phyloP scores from a whole-genome alignment of 2,888 invertebrate genomes.

The Sepioteuthis lessoniana region DNA sequence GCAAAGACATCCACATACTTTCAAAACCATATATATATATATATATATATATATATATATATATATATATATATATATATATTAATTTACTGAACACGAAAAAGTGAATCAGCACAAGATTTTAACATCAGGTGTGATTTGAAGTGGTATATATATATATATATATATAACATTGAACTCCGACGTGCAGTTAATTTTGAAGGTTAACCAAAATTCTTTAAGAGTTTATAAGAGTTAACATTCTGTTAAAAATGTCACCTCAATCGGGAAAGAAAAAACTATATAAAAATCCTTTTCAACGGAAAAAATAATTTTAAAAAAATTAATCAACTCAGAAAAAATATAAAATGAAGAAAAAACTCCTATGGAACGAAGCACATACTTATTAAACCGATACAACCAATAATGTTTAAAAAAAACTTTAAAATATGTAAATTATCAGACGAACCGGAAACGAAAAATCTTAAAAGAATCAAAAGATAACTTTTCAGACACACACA shows the following conservation, averaged over 20 bases:
- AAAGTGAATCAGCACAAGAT: background rate
- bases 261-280: background rate
- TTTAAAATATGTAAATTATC: background rate
- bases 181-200: background rate
- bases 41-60: constrained; percentile 43
- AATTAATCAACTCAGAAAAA: background rate
- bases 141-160: too few relatives aligned
- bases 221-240: background rate
- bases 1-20: background rate
- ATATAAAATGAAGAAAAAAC: background rate
- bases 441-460: background rate
- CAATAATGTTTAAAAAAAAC: background rate
- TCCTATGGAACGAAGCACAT: background rate
- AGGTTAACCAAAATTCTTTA: background rate
- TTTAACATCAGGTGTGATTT: too few relatives aligned
- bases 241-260: background rate
- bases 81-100: background rate
- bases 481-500: background rate
- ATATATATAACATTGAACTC: too few relatives aligned
- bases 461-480: background rate
- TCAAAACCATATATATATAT: background rate
- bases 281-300: background rate
- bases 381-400: background rate
- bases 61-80: constrained; percentile 39
- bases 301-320: background rate